A percentile compares a stretch with the other conserved stretches of the same genome.
phyloP scores from a whole-genome alignment of 2,797 vertebrate species.

The Rhinophrynus dorsalis region DNA sequence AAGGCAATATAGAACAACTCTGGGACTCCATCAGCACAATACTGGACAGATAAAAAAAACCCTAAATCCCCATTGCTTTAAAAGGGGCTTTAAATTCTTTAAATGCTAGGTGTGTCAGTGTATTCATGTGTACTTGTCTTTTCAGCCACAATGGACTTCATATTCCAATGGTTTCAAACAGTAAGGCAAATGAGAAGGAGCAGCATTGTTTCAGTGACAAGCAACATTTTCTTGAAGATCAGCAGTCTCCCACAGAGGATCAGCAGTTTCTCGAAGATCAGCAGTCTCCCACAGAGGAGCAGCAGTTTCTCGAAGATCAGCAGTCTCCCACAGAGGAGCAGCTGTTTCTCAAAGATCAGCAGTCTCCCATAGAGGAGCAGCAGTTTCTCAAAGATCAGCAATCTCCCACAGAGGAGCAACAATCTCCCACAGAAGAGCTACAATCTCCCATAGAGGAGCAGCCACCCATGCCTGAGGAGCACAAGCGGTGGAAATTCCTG shows the following conservation, averaged over 20 bases:
- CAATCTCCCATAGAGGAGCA: not conserved
- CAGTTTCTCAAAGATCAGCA: too few relatives aligned
- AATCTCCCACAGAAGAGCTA: not conserved
- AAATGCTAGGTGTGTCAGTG: too few relatives aligned
- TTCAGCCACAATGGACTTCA: not conserved
- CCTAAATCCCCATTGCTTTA: too few relatives aligned
- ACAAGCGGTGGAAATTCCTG: constrained; percentile 71
- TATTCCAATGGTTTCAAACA: constrained; percentile 11
- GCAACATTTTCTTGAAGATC: too few relatives aligned
- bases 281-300: not conserved
- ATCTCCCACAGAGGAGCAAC: not conserved
- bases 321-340: not conserved
- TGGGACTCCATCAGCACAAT: too few relatives aligned
- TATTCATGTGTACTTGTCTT: not conserved
- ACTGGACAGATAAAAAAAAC: too few relatives aligned
- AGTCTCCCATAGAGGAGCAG: constrained; percentile 34
- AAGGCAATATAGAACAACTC: too few relatives aligned
- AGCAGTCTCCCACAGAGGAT: too few relatives aligned
- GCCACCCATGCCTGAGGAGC: fast-evolving
- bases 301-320: not conserved
- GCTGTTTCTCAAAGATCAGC: not conserved
- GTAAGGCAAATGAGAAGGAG: not conserved
- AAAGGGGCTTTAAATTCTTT: too few relatives aligned
- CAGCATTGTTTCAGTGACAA: not conserved
- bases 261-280: too few relatives aligned